A percentile compares a stretch with the other conserved stretches of the same genome.
These are phyloP conservation scores for Mus caroli DNA, from an alignment of 2,797 vertebrate genomes.

Conservation along the genomic window DNA sequence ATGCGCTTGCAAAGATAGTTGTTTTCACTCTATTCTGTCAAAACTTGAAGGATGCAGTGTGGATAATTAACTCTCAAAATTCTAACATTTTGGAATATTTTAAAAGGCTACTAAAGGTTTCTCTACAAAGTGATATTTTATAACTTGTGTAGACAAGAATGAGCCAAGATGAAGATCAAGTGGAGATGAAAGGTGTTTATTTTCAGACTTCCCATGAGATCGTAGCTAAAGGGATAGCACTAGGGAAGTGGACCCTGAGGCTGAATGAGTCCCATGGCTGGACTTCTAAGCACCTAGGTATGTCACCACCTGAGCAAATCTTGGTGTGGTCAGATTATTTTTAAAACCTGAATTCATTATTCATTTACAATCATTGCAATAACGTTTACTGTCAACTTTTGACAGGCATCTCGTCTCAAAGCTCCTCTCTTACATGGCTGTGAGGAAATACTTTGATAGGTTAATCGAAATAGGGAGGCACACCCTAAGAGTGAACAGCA, in stretches of 20 bases:
- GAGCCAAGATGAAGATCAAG: neutral
- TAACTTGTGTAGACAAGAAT: neutral
- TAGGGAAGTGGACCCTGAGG: neutral
- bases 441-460: neutral
- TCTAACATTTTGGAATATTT: slow-evolving; percentile 43
- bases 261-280: neutral
- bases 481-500: neutral
- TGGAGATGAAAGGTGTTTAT: neutral
- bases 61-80: slow-evolving; percentile 24
- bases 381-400: neutral
- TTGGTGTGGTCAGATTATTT: neutral
- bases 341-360: neutral
- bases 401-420: neutral
- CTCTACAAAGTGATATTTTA: neutral
- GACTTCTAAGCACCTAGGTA: neutral
- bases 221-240: neutral
- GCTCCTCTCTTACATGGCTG: neutral
- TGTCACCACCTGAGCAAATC: neutral
- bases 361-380: neutral
- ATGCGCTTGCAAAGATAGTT: slow-evolving; percentile 42
- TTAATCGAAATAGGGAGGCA: neutral
- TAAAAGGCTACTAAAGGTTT: slow-evolving; percentile 13
- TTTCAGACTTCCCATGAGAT: neutral
- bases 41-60: slow-evolving; percentile 46
- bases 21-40: slow-evolving; percentile 42